Base-by-base conservation (phyloP, 2,888 invertebrate species). In the Choreutis nemorana region DNA sequence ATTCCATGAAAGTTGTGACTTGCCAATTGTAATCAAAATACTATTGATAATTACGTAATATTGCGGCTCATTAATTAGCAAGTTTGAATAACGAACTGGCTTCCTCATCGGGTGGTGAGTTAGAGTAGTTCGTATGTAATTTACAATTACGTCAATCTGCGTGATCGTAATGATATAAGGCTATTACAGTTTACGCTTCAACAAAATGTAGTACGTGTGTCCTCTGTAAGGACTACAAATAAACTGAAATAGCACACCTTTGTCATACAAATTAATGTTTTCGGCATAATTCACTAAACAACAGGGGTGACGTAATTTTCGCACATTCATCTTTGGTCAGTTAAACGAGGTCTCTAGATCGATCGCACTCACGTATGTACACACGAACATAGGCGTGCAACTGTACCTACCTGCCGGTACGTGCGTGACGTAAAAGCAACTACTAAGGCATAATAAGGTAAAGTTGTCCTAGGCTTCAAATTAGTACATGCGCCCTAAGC, bases 91-190 rank as follows among this genome's bases (percentile, higher is more conserved):
- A 63, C 57, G 50, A 39, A 38, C 31, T 22, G 30, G 51, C 50
- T 53, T 62, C 52, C 55, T 50, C 44, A 50, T 55, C 45, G 37
- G 47, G 35, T 38, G 37, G 29, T 34, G 50, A 52, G 56, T 59
- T 36, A 44, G 42, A 39, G 47, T 41, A 40, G 41, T 53, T 22
- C 40, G 54, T 62, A 64, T 64, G 65, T 71, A 68, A 72, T 66
- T 62, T 54, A 45, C 59, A 64, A 72, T 75, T 72, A 73, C 75
- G 59, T 67, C 59, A 63, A 68, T 61, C 63, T 64, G 65, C 73
- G 72, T 75, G 72, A 64, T 36, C 50, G 36, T 63, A 67, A 59
- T 77, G 73, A 75, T 65, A 75, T 75, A 75, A 75, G 61, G 44
- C 42, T 54, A 54, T 65, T 71, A 64, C 63, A 63, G 50, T 64